Evolutionary conservation across 2,113 vertebrate genomes (phyloP).

Genomic region (Chroicocephalus ridibundus): DNA sequence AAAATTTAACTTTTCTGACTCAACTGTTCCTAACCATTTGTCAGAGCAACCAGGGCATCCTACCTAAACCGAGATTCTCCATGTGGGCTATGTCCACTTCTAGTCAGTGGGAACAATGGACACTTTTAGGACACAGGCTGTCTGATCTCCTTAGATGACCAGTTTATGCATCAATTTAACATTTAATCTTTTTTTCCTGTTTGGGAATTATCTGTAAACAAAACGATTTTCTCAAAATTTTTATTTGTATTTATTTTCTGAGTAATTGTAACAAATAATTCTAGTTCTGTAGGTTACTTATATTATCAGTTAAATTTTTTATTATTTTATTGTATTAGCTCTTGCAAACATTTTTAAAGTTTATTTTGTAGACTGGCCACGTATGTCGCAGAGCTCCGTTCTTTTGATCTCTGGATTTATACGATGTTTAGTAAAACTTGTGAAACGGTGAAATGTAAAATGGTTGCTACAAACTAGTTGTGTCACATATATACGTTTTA

Average conservation of each 20-base stretch:
- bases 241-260: not conserved
- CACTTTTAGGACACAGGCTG: not conserved
- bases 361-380: not conserved
- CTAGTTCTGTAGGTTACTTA: not conserved
- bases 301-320: not conserved
- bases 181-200: not conserved
- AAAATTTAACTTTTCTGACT: not conserved
- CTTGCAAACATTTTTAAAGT: not conserved
- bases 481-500: too few species aligned
- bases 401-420: not conserved
- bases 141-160: not conserved
- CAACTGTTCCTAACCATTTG: not conserved
- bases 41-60: not conserved
- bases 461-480: not conserved
- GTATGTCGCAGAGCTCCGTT: rapidly evolving
- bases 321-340: not conserved
- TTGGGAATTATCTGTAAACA: not conserved
- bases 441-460: not conserved
- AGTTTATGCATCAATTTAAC: not conserved
- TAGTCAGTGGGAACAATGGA: not conserved
- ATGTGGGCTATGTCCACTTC: not conserved
- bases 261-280: not conserved
- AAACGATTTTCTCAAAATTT: not conserved
- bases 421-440: not conserved
- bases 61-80: not conserved